Percentiles rank a stretch among this genome's conserved stretches.
phyloP scores from a whole-genome alignment of 1,140 invertebrate genomes.

The Aphaenogaster floridana region DNA sequence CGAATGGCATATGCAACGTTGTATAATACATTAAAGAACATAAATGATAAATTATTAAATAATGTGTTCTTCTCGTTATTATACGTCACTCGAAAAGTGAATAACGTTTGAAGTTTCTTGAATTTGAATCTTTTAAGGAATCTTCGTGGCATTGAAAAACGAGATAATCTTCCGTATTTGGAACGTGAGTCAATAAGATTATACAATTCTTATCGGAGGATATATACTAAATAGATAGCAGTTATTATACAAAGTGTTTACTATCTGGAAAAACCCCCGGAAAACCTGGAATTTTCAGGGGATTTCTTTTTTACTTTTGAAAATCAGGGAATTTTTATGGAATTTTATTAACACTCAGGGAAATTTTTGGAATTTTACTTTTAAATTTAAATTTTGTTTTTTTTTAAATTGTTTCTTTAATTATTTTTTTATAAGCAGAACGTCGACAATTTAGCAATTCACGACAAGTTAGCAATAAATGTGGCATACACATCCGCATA shows the following conservation, averaged over 20 bases:
- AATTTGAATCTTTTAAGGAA: neutral
- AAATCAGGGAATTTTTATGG: too few relatives aligned
- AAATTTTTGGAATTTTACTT: too few relatives aligned
- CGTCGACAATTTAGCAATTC: too few relatives aligned
- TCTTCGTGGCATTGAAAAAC: neutral
- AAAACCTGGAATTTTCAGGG: too few relatives aligned
- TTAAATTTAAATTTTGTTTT: too few relatives aligned
- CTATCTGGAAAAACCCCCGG: too few relatives aligned
- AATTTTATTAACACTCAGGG: too few relatives aligned
- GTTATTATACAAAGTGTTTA: neutral
- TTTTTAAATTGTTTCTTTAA: too few relatives aligned
- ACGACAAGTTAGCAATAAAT: too few relatives aligned
- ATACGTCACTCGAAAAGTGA: neutral
- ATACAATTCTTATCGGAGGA: neutral
- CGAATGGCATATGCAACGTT: neutral
- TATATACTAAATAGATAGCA: neutral
- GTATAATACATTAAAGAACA: neutral
- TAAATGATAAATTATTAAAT: neutral
- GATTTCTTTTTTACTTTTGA: too few relatives aligned
- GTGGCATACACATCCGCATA: too few relatives aligned
- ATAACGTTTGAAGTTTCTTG: neutral
- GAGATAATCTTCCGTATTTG: constrained; percentile 17
- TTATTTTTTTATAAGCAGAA: too few relatives aligned
- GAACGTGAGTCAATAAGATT: neutral
- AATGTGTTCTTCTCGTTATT: neutral